Evolutionary conservation across 2,888 invertebrate species (phyloP).

Genomic region (Drosophila birchii): DNA sequence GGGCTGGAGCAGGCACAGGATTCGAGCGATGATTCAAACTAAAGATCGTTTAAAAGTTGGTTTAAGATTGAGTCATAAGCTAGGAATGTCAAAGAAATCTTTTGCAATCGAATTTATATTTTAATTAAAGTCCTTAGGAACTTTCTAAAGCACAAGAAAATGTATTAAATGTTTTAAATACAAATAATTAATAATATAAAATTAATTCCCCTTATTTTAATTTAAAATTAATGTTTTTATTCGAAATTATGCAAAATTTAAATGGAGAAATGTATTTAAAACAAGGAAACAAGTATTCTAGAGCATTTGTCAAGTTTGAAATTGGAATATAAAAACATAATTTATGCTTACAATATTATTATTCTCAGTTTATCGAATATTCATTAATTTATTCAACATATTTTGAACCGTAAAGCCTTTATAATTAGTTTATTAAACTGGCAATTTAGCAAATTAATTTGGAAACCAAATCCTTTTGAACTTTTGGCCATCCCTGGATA

Average conservation of each 20-base stretch:
- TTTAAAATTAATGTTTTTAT: background rate
- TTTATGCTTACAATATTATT: background rate
- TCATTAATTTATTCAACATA: background rate
- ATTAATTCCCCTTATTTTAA: no score
- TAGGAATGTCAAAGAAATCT: background rate
- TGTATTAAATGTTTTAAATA: no score
- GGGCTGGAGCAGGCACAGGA: slow-evolving; percentile 6
- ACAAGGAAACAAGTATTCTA: background rate
- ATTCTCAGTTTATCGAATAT: background rate
- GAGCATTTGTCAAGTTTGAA: background rate
- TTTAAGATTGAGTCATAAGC: background rate
- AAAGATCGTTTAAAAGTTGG: background rate
- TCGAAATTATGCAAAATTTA: fast-evolving
- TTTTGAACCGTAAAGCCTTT: background rate
- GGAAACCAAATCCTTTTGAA: background rate
- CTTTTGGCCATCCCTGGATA: slow-evolving; percentile 48
- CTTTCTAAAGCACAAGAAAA: no score
- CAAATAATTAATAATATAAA: no score
- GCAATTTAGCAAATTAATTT: background rate
- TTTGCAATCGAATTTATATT: background rate
- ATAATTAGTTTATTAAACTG: background rate
- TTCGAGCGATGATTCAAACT: background rate
- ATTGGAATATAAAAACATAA: background rate
- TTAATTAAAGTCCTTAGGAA: background rate
- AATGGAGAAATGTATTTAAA: background rate